Base-by-base conservation (phyloP, 2,888 invertebrate species). In the Tachina grossa region DNA sequence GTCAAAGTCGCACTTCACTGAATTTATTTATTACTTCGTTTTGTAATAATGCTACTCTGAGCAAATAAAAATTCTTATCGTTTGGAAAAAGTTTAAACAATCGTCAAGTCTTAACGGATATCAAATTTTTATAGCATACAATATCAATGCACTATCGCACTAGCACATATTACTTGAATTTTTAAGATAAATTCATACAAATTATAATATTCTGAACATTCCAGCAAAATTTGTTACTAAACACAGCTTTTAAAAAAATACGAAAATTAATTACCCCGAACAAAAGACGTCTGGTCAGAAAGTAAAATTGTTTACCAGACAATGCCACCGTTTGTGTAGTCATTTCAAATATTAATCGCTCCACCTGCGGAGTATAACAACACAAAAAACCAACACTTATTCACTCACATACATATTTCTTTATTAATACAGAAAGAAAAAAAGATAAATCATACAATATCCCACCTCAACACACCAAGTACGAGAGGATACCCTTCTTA, bases 251-350 rank as follows among this genome's bases (percentile, higher is more conserved):
- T 6, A 31, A 31, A 31, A 1, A 49, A 39, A 22, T 2, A 10
- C 22, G 53, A 43, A 41, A 71, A 83, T 88, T 92, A 31, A 31
- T 31, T 91, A 95, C 95, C 91, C 94, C 94, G 80, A 95, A 92
- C 14, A 95, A 90, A 68, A 95, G 93, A 84, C 93, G 93, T 83
- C 95, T 93, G 0, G 94, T 94, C 39, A 95, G 90, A 74, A 93
- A 93, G 88, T 95, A 95, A 87, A 95, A 94, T 22, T 94, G 94
- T 89, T 94, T 94, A 43, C 95, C 95, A 13, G 94, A 94, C 53
- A 95, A 89, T 1, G 94, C 94, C 1, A 95, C 93, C 16, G 92
- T 93, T 84, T 94, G 94, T 49, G 94, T 92, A 53, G 93, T 92
- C 84, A 95, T 93, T 90, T 95, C 95, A 84, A 94, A 93, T 82